Percentiles rank a stretch among this genome's conserved stretches.
Conservation (phyloP, 1,140 invertebrate species). For the Cherax destructor region DNA sequence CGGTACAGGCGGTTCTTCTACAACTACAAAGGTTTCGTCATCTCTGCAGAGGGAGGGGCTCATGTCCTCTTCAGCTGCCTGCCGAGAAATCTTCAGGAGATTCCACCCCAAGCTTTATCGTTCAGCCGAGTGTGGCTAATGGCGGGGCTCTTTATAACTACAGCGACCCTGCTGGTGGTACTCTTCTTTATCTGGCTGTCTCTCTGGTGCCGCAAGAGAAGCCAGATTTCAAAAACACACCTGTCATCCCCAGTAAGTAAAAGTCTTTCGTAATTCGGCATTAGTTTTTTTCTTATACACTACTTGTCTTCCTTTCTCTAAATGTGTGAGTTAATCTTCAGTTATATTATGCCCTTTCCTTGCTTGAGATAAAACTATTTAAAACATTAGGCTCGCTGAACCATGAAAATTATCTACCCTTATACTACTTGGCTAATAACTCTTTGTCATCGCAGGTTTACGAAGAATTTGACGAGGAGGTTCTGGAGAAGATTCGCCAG, state of each 20-base stretch:
- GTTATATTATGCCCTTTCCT: too few species aligned
- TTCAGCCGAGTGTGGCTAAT: slow-evolving; percentile 19
- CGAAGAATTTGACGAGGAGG: slow-evolving; percentile 47
- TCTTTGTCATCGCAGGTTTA: slow-evolving; percentile 10
- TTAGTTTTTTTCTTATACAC: too few species aligned
- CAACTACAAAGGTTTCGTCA: neutral
- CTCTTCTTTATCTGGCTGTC: neutral
- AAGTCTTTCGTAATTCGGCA: neutral
- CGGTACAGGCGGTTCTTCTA: neutral
- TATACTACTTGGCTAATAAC: neutral
- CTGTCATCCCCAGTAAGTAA: neutral
- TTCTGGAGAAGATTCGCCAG: slow-evolving; percentile 13
- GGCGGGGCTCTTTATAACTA: neutral
- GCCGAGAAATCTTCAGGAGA: neutral
- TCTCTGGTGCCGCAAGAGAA: neutral
- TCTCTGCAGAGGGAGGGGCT: slow-evolving; percentile 19
- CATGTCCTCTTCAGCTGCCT: slow-evolving; percentile 30
- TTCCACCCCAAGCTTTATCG: neutral
- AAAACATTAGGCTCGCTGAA: too few species aligned
- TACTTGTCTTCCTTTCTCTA: too few species aligned
- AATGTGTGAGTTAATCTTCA: too few species aligned
- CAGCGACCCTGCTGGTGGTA: neutral
- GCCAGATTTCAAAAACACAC: neutral
- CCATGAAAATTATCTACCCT: too few species aligned
- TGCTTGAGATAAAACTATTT: too few species aligned